Conservation (phyloP, 2,888 invertebrate species). For the Dasysyrphus albostriatus region DNA sequence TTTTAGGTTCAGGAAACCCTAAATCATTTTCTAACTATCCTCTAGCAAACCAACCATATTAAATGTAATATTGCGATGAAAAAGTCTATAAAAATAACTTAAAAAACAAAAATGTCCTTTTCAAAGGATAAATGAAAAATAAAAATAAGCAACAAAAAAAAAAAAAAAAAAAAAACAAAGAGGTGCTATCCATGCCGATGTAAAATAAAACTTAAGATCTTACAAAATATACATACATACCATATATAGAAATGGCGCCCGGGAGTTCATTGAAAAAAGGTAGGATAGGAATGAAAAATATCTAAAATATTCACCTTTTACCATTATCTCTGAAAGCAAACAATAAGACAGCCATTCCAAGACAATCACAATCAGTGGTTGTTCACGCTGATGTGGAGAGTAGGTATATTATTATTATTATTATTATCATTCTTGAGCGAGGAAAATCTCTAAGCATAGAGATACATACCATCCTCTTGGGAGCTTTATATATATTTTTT, state of each 20-base stretch:
- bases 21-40: constrained; percentile 69
- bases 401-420: constrained; percentile 42
- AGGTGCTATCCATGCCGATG: constrained; percentile 34
- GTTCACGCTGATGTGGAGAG: constrained; percentile 73
- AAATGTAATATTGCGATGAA: constrained; percentile 43
- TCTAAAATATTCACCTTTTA: constrained; percentile 66
- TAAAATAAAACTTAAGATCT: constrained; percentile 37
- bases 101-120: constrained; percentile 55
- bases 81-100: constrained; percentile 64
- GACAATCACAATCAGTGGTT: constrained; percentile 74
- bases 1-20: constrained; percentile 21
- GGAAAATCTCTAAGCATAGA: constrained; percentile 24
- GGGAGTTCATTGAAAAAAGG: constrained; percentile 40
- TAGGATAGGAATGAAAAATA: constrained; percentile 48
- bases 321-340: constrained; percentile 54
- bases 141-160: neutral
- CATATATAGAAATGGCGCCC: constrained; percentile 16
- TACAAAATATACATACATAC: constrained; percentile 36
- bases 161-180: constrained; percentile 7
- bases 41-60: constrained; percentile 25
- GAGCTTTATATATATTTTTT: constrained; percentile 21
- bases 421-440: constrained; percentile 57
- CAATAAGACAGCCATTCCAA: constrained; percentile 63
- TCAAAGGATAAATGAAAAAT: constrained; percentile 11
- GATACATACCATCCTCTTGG: constrained; percentile 33